These are phyloP conservation scores for Xylota sylvarum DNA, from an alignment of 2,888 invertebrate genomes.

Conservation along the genomic window DNA sequence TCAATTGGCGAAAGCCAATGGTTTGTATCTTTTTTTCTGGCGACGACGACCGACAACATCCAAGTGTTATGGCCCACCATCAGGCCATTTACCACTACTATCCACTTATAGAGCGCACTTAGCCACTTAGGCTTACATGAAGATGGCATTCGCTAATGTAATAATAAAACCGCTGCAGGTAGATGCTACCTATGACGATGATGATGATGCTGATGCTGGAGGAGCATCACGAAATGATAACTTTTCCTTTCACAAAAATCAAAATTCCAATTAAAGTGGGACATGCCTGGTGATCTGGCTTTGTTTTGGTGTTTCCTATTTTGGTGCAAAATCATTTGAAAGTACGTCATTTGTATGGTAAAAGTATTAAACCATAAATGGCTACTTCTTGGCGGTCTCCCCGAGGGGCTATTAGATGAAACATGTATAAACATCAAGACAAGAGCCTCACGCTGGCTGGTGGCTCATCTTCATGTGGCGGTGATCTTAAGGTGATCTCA, in stretches of 20 bases:
- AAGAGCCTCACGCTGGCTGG: not conserved
- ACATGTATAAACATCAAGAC: conserved; percentile 54
- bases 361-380: conserved; percentile 47
- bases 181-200: conserved; percentile 43
- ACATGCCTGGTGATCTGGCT: conserved; percentile 16
- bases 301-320: conserved; percentile 46
- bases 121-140: conserved; percentile 48
- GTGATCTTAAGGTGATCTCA: conserved; percentile 42
- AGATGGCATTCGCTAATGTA: conserved; percentile 69
- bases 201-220: conserved; percentile 48
- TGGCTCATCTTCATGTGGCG: conserved; percentile 32
- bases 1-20: conserved; percentile 67
- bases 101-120: conserved; percentile 37
- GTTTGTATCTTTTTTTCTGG: conserved; percentile 8
- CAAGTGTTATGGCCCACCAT: conserved; percentile 31
- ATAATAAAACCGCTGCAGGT: conserved; percentile 52
- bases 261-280: conserved; percentile 25
- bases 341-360: conserved; percentile 38
- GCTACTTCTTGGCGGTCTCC: conserved; percentile 46
- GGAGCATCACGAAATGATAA: conserved; percentile 58
- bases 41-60: not conserved
- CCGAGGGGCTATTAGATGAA: conserved; percentile 41
- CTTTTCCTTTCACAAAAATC: conserved; percentile 73
- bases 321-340: conserved; percentile 50
- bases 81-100: conserved; percentile 33